Evolutionary conservation across 2,113 vertebrate species (phyloP).

Genomic region (Morone chrysops): DNA sequence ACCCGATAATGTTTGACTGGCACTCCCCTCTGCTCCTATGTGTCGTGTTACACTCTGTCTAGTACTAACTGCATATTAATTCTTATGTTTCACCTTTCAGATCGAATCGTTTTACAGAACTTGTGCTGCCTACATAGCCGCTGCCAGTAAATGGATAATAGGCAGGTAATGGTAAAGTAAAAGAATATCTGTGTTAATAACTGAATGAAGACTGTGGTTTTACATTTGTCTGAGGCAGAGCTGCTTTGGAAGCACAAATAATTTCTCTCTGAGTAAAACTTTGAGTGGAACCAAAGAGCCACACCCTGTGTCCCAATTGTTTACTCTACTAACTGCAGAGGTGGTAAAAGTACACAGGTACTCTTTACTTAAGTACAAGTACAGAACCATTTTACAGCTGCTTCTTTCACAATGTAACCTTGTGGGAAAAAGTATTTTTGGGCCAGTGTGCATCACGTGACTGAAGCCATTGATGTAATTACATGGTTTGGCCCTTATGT

Average conservation of each 20-base stretch:
- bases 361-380: too few species aligned
- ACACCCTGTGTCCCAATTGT: not conserved
- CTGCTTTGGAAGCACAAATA: not conserved
- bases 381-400: too few species aligned
- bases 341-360: too few species aligned
- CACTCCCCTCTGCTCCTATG: conserved; percentile 57
- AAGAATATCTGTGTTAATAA: conserved; percentile 2
- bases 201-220: conserved; percentile 1
- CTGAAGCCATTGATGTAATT: too few species aligned
- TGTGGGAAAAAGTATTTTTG: too few species aligned
- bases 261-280: not conserved
- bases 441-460: too few species aligned
- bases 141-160: conserved; percentile 41
- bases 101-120: conserved; percentile 48
- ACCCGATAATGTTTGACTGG: conserved; percentile 64
- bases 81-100: conserved; percentile 61
- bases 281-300: not conserved
- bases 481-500: too few species aligned
- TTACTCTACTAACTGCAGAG: too few species aligned
- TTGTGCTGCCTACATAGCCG: conserved; percentile 28
- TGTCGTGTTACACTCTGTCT: conserved; percentile 75
- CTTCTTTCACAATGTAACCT: too few species aligned
- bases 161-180: conserved; percentile 10
- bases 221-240: conserved; percentile 6
- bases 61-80: conserved; percentile 75